phyloP scores from a whole-genome alignment of 2,888 invertebrate species.

The Acleris cristana region DNA sequence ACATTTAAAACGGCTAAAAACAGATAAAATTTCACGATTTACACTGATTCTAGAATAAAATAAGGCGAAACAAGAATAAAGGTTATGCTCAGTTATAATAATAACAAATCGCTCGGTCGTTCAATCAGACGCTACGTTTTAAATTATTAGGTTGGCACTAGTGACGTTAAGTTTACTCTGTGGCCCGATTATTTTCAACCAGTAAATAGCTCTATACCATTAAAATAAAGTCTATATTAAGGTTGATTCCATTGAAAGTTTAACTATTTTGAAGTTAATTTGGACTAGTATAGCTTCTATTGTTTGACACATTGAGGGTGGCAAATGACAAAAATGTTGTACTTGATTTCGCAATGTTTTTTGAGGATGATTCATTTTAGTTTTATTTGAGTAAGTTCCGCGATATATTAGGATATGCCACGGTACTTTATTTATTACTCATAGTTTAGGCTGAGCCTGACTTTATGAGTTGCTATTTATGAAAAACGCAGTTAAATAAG shows the following conservation, averaged over 20 bases:
- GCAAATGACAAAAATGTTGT: slow-evolving; percentile 24
- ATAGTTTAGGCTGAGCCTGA: neutral
- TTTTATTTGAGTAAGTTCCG: slow-evolving; percentile 22
- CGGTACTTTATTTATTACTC: slow-evolving; percentile 7
- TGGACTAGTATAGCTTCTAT: slow-evolving; percentile 34
- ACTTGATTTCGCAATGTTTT: slow-evolving; percentile 32
- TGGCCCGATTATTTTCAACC: neutral
- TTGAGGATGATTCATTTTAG: slow-evolving; percentile 24
- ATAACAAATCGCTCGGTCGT: slow-evolving; percentile 67
- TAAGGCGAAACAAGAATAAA: slow-evolving; percentile 73
- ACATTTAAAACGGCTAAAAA: slow-evolving; percentile 50
- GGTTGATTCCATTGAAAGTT: neutral
- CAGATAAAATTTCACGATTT: slow-evolving; percentile 48
- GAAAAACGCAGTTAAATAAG: no score
- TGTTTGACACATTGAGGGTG: slow-evolving; percentile 46
- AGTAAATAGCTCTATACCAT: neutral
- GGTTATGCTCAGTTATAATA: slow-evolving; percentile 73
- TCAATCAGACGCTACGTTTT: slow-evolving; percentile 43
- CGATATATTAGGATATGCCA: slow-evolving; percentile 7
- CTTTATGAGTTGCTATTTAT: no score
- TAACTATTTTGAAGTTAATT: slow-evolving; percentile 6
- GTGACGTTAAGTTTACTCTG: slow-evolving; percentile 17
- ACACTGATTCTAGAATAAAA: slow-evolving; percentile 61
- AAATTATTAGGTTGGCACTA: slow-evolving; percentile 27
- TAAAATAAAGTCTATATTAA: neutral